These are phyloP conservation scores for Rhineura floridana DNA, from an alignment of 2,113 vertebrate genomes.

Conservation along the genomic window DNA sequence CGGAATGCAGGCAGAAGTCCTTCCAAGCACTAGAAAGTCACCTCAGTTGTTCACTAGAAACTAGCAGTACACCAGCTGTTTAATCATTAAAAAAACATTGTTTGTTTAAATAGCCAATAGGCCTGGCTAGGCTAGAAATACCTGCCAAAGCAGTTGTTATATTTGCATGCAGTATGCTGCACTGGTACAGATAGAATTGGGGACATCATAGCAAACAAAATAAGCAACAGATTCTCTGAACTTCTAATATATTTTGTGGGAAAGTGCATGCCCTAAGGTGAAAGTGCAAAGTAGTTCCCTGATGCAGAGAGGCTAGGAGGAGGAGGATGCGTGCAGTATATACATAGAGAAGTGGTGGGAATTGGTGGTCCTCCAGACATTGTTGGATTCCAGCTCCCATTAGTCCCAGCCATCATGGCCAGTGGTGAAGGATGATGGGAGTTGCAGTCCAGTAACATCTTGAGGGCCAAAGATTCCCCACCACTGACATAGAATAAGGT, in stretches of 20 bases:
- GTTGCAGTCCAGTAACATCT: no score
- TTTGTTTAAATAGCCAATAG: background rate
- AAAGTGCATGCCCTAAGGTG: background rate
- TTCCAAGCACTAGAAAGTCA: background rate
- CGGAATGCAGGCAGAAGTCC: background rate
- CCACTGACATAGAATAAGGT: background rate
- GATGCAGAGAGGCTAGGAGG: background rate
- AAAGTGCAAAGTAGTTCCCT: no score
- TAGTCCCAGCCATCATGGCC: no score
- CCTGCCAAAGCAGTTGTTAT: background rate
- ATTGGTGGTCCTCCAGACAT: no score
- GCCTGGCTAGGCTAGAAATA: background rate
- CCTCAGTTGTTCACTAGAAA: background rate
- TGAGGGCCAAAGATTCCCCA: no score
- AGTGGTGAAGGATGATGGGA: no score
- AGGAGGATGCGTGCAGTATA: no score
- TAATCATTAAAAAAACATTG: accelerated
- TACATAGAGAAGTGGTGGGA: no score
- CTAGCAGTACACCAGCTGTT: accelerated
- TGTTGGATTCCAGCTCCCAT: no score
- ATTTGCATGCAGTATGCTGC: background rate
- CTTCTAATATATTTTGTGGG: background rate
- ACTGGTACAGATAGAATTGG: background rate
- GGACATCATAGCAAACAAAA: background rate
- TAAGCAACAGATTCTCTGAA: background rate